These are phyloP conservation scores for Paraescarpia echinospica DNA, from an alignment of 1,140 invertebrate genomes.

Conservation along the genomic window DNA sequence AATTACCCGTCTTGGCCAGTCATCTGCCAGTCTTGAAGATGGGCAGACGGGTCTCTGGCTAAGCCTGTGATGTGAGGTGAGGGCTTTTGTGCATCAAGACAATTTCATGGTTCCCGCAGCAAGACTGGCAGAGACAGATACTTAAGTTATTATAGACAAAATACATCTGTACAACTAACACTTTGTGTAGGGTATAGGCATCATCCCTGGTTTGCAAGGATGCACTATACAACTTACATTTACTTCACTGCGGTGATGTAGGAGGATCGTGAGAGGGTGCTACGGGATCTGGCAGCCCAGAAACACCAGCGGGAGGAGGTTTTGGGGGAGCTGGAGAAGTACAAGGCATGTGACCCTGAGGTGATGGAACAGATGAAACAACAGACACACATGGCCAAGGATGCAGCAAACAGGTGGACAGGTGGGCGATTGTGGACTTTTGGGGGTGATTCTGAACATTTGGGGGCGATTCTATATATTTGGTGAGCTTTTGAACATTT, in stretches of 20 bases:
- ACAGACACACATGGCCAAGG: neutral
- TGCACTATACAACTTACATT: too few relatives aligned
- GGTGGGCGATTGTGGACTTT: neutral
- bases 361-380: conserved; percentile 62
- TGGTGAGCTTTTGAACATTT: neutral
- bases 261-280: conserved; percentile 62
- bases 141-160: too few relatives aligned
- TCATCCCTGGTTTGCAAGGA: too few relatives aligned
- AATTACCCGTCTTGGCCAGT: too few relatives aligned
- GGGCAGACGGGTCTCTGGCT: too few relatives aligned
- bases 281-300: conserved; percentile 64
- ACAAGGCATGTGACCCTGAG: conserved; percentile 75
- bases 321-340: conserved; percentile 68
- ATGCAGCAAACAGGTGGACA: neutral
- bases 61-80: too few relatives aligned
- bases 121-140: too few relatives aligned
- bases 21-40: too few relatives aligned
- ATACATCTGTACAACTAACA: too few relatives aligned
- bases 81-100: too few relatives aligned
- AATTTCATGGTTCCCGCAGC: too few relatives aligned
- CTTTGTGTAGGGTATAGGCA: too few relatives aligned
- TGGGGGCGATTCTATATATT: neutral
- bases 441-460: neutral
- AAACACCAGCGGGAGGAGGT: conserved; percentile 63
- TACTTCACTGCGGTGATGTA: conserved; percentile 29